Evolutionary conservation across 2,888 invertebrate species (phyloP).

Genomic region (Argynnis bischoffii): DNA sequence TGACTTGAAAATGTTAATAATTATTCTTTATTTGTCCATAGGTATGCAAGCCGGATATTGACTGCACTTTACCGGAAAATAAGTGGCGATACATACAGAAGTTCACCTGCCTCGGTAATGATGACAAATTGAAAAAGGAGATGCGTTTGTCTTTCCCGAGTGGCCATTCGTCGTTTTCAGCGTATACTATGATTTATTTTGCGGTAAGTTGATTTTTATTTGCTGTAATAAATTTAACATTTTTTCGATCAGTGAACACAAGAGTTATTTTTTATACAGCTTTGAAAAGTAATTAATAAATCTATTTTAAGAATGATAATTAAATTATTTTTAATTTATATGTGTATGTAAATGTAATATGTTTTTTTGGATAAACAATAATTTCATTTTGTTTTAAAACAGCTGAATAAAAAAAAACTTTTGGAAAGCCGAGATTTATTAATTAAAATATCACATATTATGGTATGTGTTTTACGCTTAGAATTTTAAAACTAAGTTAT

Average conservation of each 20-base stretch:
- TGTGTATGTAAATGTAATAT: too few relatives aligned
- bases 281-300: too few relatives aligned
- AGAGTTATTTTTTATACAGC: too few relatives aligned
- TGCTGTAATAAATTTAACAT: slow-evolving; percentile 2
- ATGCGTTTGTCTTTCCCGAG: slow-evolving; percentile 94
- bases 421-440: too few relatives aligned
- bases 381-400: too few relatives aligned
- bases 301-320: too few relatives aligned
- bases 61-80: slow-evolving; percentile 83
- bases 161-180: slow-evolving; percentile 95
- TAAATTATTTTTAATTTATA: too few relatives aligned
- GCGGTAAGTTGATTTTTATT: slow-evolving; percentile 84
- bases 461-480: too few relatives aligned
- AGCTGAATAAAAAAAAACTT: too few relatives aligned
- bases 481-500: too few relatives aligned
- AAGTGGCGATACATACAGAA: slow-evolving; percentile 86
- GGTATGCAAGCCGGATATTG: slow-evolving; percentile 91
- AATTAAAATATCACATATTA: too few relatives aligned
- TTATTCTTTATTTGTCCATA: slow-evolving; percentile 48
- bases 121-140: slow-evolving; percentile 85
- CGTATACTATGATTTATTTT: slow-evolving; percentile 92
- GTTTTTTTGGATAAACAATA: too few relatives aligned
- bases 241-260: background rate
- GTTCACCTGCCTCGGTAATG: slow-evolving; percentile 84
- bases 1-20: background rate